These are phyloP conservation scores for Microtus pennsylvanicus DNA, from an alignment of 2,113 vertebrate genomes.

Conservation along the genomic window DNA sequence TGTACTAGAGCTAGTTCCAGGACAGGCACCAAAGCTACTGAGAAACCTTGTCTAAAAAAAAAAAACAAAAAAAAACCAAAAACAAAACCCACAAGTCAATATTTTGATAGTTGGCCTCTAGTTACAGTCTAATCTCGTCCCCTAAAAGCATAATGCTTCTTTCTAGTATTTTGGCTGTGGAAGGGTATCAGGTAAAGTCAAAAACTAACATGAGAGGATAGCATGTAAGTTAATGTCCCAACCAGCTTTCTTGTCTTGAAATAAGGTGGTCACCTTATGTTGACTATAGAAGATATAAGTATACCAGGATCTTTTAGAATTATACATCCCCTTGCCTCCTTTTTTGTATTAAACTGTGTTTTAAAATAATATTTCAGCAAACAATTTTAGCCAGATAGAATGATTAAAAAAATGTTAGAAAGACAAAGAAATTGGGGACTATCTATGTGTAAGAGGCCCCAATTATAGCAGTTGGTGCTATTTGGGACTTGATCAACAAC, in stretches of 20 bases:
- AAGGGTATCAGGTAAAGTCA: background rate
- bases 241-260: background rate
- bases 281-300: background rate
- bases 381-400: slow-evolving; percentile 34
- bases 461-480: background rate
- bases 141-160: background rate
- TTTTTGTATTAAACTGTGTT: background rate
- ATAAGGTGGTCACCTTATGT: background rate
- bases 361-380: background rate
- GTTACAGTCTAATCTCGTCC: slow-evolving; percentile 33
- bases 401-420: background rate
- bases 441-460: background rate
- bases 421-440: background rate
- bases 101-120: slow-evolving; percentile 31
- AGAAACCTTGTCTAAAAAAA: too few relatives aligned
- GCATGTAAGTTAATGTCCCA: background rate
- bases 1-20: too few relatives aligned
- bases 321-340: background rate
- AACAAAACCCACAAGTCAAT: background rate
- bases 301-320: background rate
- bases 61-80: too few relatives aligned
- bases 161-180: background rate
- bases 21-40: too few relatives aligned
- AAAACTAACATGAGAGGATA: background rate
- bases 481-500: background rate